Base-by-base conservation (phyloP, 2,888 invertebrate species). In the Nycteola revayana region DNA sequence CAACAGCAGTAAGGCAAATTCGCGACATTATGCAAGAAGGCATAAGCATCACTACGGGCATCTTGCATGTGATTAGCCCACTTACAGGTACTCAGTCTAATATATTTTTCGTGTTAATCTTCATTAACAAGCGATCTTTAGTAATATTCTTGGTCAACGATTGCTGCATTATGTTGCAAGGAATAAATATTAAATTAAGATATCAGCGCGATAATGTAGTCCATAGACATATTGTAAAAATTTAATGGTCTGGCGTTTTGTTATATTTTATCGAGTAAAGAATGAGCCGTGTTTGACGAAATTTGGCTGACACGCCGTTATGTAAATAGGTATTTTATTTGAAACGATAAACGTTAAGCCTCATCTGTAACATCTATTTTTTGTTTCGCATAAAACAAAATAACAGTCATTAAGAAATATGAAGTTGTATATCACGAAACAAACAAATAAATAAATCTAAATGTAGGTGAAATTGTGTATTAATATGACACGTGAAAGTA, bases 401-500 rank as follows among this genome's bases (percentile, higher is more conserved):
- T n/a, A n/a, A n/a, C n/a, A n/a, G n/a, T n/a, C n/a, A n/a, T n/a
- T n/a, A n/a, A n/a, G n/a, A n/a, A n/a, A n/a, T n/a, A n/a, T n/a
- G n/a, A n/a, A n/a, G n/a, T n/a, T n/a, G n/a, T n/a, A n/a, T n/a
- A n/a, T n/a, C n/a, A n/a, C n/a, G n/a, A n/a, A n/a, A n/a, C n/a
- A n/a, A n/a, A n/a, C n/a, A n/a, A n/a, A n/a, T 14, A 14, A 5
- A 14, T 14, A 3, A 2, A 14, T 14, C 44, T 38, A 60, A 60
- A 79, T 71, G 67, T 77, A 64, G 78, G 77, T 77, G 73, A 79
- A 79, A 81, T 66, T 75, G 60, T 57, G 49, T 60, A 56, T 38
- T 29, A 59, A 70, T 60, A 62, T 66, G 60, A 57, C 70, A 80
- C 75, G 81, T 78, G 83, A 85, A 84, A 83, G 82, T 79, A 75